phyloP scores from a whole-genome alignment of 2,113 vertebrate genomes.

The Puntigrus tetrazona region DNA sequence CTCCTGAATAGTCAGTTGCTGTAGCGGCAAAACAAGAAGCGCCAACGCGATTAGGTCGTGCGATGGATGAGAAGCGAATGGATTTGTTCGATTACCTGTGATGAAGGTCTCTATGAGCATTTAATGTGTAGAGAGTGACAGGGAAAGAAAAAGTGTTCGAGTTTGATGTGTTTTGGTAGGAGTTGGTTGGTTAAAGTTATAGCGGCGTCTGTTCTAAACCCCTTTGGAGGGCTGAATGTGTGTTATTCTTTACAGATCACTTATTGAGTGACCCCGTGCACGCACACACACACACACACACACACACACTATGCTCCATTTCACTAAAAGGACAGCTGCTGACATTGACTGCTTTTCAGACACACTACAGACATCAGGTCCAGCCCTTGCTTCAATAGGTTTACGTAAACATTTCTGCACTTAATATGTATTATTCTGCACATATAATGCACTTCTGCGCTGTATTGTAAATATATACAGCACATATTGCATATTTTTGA shows the following conservation, averaged over 20 bases:
- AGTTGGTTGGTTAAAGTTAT: not conserved
- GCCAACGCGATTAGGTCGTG: not conserved
- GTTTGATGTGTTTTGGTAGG: not conserved
- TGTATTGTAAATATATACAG: not conserved
- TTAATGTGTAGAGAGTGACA: not conserved
- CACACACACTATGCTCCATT: conserved; percentile 72
- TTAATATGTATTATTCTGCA: not conserved
- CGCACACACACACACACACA: conserved; percentile 60
- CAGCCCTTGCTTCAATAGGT: not conserved
- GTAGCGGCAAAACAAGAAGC: conserved; percentile 19
- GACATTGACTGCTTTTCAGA: conserved; percentile 60
- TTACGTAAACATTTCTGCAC: not conserved
- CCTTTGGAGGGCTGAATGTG: conserved; percentile 65
- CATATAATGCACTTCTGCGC: not conserved
- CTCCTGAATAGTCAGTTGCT: conserved; percentile 49
- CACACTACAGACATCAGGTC: conserved; percentile 41
- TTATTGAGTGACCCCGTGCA: conserved; percentile 77
- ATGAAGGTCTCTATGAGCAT: not conserved
- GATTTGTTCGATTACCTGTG: not conserved
- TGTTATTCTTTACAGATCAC: conserved; percentile 68
- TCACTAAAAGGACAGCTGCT: conserved; percentile 72
- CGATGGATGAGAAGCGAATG: not conserved
- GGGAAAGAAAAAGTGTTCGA: not conserved
- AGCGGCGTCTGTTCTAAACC: not conserved
- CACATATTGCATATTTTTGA: not conserved